A percentile compares a stretch with the other conserved stretches of the same genome.
phyloP scores from a whole-genome alignment of 2,797 vertebrate species.

The Presbytis comata region DNA sequence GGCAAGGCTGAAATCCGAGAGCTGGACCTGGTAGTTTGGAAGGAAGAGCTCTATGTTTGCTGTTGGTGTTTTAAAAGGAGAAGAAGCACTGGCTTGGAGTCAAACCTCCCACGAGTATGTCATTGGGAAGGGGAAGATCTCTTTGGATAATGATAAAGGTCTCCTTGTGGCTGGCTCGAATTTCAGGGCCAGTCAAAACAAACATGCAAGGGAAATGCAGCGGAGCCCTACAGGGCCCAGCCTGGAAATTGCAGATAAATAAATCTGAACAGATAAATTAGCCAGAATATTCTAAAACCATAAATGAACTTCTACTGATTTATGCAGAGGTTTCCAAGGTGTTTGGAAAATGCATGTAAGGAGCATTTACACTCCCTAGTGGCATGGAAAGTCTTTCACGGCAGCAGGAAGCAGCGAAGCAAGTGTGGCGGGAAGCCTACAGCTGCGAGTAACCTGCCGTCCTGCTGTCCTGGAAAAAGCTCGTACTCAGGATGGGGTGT shows the following conservation, averaged over 20 bases:
- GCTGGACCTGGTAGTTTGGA: background rate
- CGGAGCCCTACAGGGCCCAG: rapidly evolving
- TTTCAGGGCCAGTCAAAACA: slow-evolving; percentile 50
- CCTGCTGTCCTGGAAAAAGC: background rate
- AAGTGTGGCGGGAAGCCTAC: slow-evolving; percentile 53
- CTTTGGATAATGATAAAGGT: slow-evolving; percentile 27
- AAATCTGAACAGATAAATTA: slow-evolving; percentile 44
- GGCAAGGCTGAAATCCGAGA: slow-evolving; percentile 36
- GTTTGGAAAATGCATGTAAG: slow-evolving; percentile 76
- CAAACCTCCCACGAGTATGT: slow-evolving; percentile 54
- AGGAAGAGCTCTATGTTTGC: slow-evolving; percentile 42
- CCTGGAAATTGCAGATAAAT: slow-evolving; percentile 20
- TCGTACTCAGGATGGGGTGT: slow-evolving; percentile 35
- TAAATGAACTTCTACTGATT: slow-evolving; percentile 72
- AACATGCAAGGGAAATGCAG: background rate
- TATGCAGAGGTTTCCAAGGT: slow-evolving; percentile 72
- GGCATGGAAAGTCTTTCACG: slow-evolving; percentile 71
- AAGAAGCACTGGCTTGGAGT: slow-evolving; percentile 50
- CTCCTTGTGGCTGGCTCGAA: slow-evolving; percentile 49
- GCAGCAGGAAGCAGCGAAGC: slow-evolving; percentile 65
- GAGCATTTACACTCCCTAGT: slow-evolving; percentile 77
- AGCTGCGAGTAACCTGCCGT: slow-evolving; percentile 18
- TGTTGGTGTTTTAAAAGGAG: slow-evolving; percentile 31
- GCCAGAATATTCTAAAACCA: slow-evolving; percentile 65
- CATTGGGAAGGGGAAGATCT: slow-evolving; percentile 54